A percentile compares a stretch with the other conserved stretches of the same genome.
These are phyloP conservation scores for Acleris laterana DNA, from an alignment of 2,888 invertebrate species.

Conservation along the genomic window DNA sequence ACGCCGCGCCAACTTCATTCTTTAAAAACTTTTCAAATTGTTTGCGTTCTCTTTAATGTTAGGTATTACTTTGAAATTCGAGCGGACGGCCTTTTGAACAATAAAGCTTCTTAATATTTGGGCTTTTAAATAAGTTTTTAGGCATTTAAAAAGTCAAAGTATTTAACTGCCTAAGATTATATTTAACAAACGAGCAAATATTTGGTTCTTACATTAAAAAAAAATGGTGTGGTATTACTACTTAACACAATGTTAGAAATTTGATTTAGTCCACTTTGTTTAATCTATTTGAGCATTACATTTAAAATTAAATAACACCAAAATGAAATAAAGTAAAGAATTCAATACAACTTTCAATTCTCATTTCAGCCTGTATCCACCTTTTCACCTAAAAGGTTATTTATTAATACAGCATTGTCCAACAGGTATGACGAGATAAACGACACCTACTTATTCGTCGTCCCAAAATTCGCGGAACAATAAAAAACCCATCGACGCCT, in stretches of 20 bases:
- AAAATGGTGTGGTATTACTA: too few species aligned
- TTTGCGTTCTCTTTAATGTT: constrained; percentile 33
- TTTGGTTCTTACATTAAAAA: too few species aligned
- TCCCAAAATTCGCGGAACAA: constrained; percentile 66
- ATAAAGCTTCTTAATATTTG: constrained; percentile 5
- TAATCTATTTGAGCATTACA: too few species aligned
- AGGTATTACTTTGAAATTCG: constrained; percentile 34
- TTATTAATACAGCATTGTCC: not conserved
- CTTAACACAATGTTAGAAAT: too few species aligned
- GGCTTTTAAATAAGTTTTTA: not conserved
- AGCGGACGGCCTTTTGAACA: constrained; percentile 7
- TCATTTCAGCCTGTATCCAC: not conserved
- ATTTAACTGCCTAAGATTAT: too few species aligned
- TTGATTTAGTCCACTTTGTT: too few species aligned
- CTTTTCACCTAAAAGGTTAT: not conserved
- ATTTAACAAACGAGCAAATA: too few species aligned
- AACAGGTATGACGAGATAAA: constrained; percentile 26
- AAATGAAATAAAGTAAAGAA: too few species aligned
- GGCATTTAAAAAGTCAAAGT: not conserved
- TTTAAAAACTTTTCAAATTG: constrained; percentile 44
- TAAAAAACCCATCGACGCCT: constrained; percentile 75
- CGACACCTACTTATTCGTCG: constrained; percentile 39
- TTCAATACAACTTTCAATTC: too few species aligned
- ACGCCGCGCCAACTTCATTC: constrained; percentile 55
- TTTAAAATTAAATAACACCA: too few species aligned